A percentile compares a stretch with the other conserved stretches of the same genome.
Conservation (phyloP, 2,113 vertebrate genomes). For the Lepisosteus oculatus region DNA sequence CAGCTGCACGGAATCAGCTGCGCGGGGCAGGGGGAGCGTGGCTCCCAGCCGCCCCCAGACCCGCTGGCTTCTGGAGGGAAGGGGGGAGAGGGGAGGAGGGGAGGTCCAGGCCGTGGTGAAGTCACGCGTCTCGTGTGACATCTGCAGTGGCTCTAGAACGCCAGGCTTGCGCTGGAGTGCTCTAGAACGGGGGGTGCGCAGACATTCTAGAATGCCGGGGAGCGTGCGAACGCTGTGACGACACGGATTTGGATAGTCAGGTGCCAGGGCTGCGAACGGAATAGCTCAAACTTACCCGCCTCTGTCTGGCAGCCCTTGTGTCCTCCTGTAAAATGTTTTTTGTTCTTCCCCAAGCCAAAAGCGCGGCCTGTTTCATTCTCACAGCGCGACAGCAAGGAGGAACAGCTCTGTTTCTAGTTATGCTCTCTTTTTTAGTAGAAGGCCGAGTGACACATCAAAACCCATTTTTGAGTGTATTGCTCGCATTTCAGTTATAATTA, state of each 20-base stretch:
- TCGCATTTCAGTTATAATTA: slow-evolving; percentile 19
- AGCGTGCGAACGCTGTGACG: too few relatives aligned
- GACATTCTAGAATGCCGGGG: too few relatives aligned
- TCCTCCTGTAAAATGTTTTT: not conserved
- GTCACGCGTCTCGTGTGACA: slow-evolving; percentile 43
- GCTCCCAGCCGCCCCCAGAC: slow-evolving; percentile 45
- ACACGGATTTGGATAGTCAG: too few relatives aligned
- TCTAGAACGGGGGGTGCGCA: slow-evolving; percentile 21
- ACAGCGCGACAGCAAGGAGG: too few relatives aligned
- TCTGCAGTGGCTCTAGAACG: too few relatives aligned
- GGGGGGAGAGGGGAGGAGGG: slow-evolving; percentile 31
- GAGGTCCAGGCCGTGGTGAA: slow-evolving; percentile 50
- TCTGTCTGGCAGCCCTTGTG: slow-evolving; percentile 31
- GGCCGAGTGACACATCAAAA: slow-evolving; percentile 29
- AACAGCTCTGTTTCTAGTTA: not conserved
- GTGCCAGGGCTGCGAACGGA: too few relatives aligned
- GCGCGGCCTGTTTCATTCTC: too few relatives aligned
- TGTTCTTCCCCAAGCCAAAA: not conserved
- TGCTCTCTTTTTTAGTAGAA: slow-evolving; percentile 7
- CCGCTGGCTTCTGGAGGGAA: slow-evolving; percentile 27
- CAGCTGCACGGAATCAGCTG: slow-evolving; percentile 73
- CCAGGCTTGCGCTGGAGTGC: slow-evolving; percentile 37
- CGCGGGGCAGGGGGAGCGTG: slow-evolving; percentile 46
- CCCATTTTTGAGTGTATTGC: not conserved
- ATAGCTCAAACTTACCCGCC: too few relatives aligned